Percentiles rank a stretch among this genome's conserved stretches.
Conservation (phyloP, 2,888 invertebrate species). For the Deroplatys truncata region DNA sequence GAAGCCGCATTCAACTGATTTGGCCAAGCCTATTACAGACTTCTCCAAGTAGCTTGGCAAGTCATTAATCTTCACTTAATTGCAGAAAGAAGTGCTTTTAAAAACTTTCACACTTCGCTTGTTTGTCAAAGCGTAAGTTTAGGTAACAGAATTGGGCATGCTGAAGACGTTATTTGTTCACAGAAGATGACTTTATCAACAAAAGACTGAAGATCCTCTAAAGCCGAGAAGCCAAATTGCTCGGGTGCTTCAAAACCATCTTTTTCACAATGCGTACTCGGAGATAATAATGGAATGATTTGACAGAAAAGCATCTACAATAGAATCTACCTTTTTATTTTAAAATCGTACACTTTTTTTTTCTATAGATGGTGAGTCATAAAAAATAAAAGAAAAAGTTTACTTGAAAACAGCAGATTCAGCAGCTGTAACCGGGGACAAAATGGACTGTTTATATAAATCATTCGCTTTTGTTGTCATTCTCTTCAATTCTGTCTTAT, state of each 20-base stretch:
- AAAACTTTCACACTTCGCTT: neutral
- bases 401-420: neutral
- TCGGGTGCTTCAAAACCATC: neutral
- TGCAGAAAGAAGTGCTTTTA: neutral
- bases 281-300: slow-evolving; percentile 18
- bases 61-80: neutral
- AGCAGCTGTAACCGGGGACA: neutral
- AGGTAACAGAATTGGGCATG: neutral
- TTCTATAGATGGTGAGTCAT: neutral
- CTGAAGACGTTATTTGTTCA: neutral
- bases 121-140: neutral
- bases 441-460: slow-evolving; percentile 13
- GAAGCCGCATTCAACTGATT: too few species aligned
- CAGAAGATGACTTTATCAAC: neutral
- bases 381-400: neutral
- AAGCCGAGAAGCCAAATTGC: neutral
- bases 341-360: neutral
- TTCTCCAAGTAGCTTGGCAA: neutral
- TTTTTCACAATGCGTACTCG: neutral
- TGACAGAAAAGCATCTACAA: slow-evolving; percentile 22
- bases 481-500: neutral
- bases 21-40: too few species aligned
- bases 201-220: neutral
- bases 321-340: neutral
- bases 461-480: neutral